Conservation (phyloP, 2,797 vertebrate species). For the Chrysolophus pictus region DNA sequence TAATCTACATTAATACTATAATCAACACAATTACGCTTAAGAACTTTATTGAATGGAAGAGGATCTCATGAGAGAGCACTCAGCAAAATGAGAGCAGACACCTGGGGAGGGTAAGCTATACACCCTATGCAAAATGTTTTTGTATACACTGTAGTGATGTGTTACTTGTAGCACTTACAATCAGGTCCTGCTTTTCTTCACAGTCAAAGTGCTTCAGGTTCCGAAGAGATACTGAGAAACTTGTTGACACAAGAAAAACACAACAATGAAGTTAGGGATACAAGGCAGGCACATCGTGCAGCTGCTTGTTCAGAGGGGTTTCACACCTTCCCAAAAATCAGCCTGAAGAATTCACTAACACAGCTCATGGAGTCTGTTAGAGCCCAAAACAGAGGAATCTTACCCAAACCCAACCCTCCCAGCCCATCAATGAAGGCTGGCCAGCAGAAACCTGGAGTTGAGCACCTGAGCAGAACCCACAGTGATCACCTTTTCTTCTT, state of each 20-base stretch:
- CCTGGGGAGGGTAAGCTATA: accelerated
- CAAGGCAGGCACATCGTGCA: not conserved
- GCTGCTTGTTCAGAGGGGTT: not conserved
- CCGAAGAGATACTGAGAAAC: slow-evolving; percentile 84
- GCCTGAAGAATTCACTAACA: not conserved
- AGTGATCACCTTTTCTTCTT: slow-evolving; percentile 73
- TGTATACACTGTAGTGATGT: accelerated
- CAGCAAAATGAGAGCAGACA: not conserved
- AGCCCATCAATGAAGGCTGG: accelerated
- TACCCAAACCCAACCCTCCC: too few relatives aligned
- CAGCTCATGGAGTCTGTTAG: too few relatives aligned
- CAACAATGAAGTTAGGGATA: not conserved
- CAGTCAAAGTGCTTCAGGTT: slow-evolving; percentile 91
- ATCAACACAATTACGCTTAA: not conserved
- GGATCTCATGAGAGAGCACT: accelerated
- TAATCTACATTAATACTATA: too few relatives aligned
- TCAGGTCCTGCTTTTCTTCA: slow-evolving; percentile 83
- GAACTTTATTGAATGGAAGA: not conserved
- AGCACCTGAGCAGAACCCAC: accelerated
- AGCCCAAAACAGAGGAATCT: not conserved
- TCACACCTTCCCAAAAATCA: not conserved
- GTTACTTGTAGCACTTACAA: slow-evolving; percentile 79
- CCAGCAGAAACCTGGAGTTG: not conserved
- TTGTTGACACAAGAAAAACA: slow-evolving; percentile 43
- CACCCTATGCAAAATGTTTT: accelerated